phyloP scores from a whole-genome alignment of 1,140 invertebrate genomes.

The Caenorhabditis brenneri region DNA sequence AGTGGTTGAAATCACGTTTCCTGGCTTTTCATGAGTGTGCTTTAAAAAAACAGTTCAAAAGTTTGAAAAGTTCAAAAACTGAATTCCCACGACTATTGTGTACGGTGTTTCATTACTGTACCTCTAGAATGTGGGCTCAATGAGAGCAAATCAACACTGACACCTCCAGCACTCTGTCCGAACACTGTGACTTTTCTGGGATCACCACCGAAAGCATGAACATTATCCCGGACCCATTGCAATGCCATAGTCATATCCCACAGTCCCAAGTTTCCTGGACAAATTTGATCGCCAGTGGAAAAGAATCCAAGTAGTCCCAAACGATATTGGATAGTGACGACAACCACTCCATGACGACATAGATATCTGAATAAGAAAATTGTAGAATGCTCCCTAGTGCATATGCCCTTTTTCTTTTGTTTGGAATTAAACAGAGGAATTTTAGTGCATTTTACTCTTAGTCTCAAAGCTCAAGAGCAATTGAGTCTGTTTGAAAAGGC shows the following conservation, averaged over 20 bases:
- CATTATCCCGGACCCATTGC: constrained; percentile 72
- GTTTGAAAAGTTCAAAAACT: neutral
- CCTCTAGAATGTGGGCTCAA: constrained; percentile 60
- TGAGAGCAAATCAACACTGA: constrained; percentile 51
- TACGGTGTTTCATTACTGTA: constrained; percentile 29
- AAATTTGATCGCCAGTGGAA: constrained; percentile 65
- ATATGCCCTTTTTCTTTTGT: neutral
- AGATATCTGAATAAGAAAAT: constrained; percentile 46
- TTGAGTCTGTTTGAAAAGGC: constrained; percentile 9
- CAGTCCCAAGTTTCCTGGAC: constrained; percentile 72
- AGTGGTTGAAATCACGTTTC: neutral
- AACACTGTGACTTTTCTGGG: constrained; percentile 71
- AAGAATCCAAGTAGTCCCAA: constrained; percentile 70
- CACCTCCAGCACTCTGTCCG: constrained; percentile 68
- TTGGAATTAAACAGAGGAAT: constrained; percentile 1
- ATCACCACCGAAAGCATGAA: constrained; percentile 75
- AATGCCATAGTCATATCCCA: constrained; percentile 71
- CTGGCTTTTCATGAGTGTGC: neutral
- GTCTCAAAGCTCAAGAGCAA: neutral
- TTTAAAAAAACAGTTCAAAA: neutral
- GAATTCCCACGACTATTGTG: too few species aligned
- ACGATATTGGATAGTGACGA: constrained; percentile 63
- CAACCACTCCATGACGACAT: constrained; percentile 63
- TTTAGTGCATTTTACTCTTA: neutral
- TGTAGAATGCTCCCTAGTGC: neutral